A percentile compares a stretch with the other conserved stretches of the same genome.
phyloP scores from a whole-genome alignment of 2,113 vertebrate species.

The Leucosticte australis region DNA sequence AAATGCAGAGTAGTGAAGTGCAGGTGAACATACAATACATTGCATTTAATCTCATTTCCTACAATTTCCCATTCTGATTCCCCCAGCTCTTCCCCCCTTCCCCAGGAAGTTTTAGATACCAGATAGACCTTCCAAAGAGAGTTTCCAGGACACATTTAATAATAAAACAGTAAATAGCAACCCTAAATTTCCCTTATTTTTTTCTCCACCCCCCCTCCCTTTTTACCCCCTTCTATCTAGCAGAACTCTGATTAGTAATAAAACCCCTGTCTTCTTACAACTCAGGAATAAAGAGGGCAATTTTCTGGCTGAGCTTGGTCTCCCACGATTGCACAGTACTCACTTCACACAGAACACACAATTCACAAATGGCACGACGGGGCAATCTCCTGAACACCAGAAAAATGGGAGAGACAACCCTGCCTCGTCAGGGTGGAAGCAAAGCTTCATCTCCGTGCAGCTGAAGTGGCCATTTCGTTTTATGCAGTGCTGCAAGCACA shows the following conservation, averaged over 20 bases:
- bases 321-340: slow-evolving; percentile 22
- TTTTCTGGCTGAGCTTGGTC: not conserved
- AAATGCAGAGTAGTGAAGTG: slow-evolving; percentile 5
- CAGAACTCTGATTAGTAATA: not conserved
- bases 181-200: not conserved
- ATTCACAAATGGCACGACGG: slow-evolving; percentile 27
- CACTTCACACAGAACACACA: slow-evolving; percentile 22
- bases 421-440: not conserved
- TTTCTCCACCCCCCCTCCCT: not conserved
- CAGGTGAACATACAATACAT: not conserved
- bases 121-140: slow-evolving; percentile 13
- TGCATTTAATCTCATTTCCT: slow-evolving; percentile 1
- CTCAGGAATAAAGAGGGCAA: not conserved
- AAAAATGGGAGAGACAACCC: not conserved
- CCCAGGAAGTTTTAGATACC: not conserved
- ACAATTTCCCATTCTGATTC: not conserved
- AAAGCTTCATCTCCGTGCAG: not conserved
- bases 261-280: not conserved
- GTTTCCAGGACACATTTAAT: slow-evolving; percentile 36
- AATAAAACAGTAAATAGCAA: not conserved
- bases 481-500: slow-evolving; percentile 7
- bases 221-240: not conserved
- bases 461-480: not conserved
- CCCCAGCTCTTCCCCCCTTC: not conserved
- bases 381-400: slow-evolving; percentile 7